Evolutionary conservation across 2,113 vertebrate genomes (phyloP).

Genomic region (Sus scrofa): T2T-Sscrofa CM000829.6:30198501-30199000

Average conservation of each 20-base stretch:
- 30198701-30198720: neutral
- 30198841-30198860: neutral
- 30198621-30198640: neutral
- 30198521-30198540: neutral
- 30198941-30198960: neutral
- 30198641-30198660: neutral
- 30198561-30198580: neutral
- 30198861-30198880: neutral
- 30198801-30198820: neutral
- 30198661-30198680: neutral
- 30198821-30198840: neutral
- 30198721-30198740: neutral
- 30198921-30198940: neutral
- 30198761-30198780: neutral
- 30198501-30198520: neutral
- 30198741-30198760: neutral
- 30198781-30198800: neutral
- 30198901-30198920: neutral
- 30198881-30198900: neutral
- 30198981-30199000: neutral
- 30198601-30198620: neutral
- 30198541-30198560: neutral
- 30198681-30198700: neutral
- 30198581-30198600: neutral
- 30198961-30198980: neutral